Evolutionary conservation across 1,140 invertebrate species (phyloP).

Genomic region (Aphelinus certus): DNA sequence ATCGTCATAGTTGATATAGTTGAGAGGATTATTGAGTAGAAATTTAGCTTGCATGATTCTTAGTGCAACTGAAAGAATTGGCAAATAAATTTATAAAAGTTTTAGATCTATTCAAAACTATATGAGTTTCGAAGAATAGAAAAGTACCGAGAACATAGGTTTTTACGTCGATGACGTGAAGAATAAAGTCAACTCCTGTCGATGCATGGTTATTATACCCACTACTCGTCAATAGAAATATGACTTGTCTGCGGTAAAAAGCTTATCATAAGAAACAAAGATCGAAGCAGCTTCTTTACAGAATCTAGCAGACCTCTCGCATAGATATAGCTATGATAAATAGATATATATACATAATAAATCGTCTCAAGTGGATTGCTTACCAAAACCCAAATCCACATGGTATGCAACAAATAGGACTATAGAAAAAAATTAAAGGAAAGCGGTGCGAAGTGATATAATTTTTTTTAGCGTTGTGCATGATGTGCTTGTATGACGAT

Average conservation of each 20-base stretch:
- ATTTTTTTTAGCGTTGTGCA: slow-evolving; percentile 31
- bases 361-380: slow-evolving; percentile 63
- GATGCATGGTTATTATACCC: no score
- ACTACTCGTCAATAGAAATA: background rate
- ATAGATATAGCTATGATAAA: slow-evolving; percentile 41
- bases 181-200: no score
- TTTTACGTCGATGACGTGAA: no score
- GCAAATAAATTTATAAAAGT: no score
- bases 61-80: no score
- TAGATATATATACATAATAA: slow-evolving; percentile 47
- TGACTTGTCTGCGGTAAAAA: background rate
- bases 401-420: slow-evolving; percentile 68
- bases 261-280: background rate
- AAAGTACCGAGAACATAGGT: no score
- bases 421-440: slow-evolving; percentile 65
- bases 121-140: no score
- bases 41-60: no score
- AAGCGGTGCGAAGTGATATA: slow-evolving; percentile 64
- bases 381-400: slow-evolving; percentile 68
- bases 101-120: no score
- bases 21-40: no score
- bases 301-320: background rate
- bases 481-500: slow-evolving; percentile 33
- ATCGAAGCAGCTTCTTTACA: background rate
- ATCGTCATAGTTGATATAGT: no score